These are phyloP conservation scores for Leucophora obtusa DNA, from an alignment of 2,888 invertebrate genomes.

Conservation along the genomic window DNA sequence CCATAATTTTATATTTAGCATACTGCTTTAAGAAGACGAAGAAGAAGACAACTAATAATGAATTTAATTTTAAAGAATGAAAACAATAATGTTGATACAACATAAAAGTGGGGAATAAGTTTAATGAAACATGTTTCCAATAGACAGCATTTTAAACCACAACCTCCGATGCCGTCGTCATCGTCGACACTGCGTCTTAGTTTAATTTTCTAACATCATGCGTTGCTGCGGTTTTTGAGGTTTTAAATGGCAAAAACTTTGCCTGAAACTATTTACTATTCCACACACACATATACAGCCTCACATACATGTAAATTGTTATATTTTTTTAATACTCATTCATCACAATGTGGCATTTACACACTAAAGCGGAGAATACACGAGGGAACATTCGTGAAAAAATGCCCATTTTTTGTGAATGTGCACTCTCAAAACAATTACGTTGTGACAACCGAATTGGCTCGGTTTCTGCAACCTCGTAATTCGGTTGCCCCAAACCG, in stretches of 20 bases:
- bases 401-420: no score
- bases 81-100: background rate
- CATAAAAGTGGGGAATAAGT: background rate
- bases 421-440: no score
- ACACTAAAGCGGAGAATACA: background rate
- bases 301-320: slow-evolving; percentile 9
- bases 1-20: slow-evolving; percentile 9
- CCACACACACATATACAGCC: background rate
- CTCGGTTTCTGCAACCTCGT: no score
- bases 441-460: no score
- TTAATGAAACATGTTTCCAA: slow-evolving; percentile 50
- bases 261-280: slow-evolving; percentile 49
- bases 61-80: slow-evolving; percentile 42
- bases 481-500: no score
- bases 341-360: slow-evolving; percentile 33
- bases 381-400: background rate
- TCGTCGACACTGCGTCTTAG: slow-evolving; percentile 34
- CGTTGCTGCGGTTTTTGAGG: slow-evolving; percentile 51
- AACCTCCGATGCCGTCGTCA: slow-evolving; percentile 17
- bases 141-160: slow-evolving; percentile 45
- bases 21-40: slow-evolving; percentile 23
- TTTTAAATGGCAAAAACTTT: slow-evolving; percentile 51
- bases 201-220: slow-evolving; percentile 46
- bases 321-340: slow-evolving; percentile 26
- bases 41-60: background rate